Evolutionary conservation across 2,797 vertebrate genomes (phyloP).

Genomic region (Siniperca undulata): DNA sequence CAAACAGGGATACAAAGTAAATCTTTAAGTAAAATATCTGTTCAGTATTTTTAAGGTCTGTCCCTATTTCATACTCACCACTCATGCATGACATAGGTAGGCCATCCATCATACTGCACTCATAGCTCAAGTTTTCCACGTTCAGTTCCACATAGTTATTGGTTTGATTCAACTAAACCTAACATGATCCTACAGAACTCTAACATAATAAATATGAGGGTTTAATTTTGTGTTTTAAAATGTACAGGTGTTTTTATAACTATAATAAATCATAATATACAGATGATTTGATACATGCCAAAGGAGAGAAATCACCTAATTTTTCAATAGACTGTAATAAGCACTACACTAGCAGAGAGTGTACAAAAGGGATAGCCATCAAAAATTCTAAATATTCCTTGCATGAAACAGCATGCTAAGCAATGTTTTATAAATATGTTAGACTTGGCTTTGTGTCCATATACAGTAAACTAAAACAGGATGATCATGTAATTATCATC

Average conservation of each 20-base stretch:
- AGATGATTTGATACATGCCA: neutral
- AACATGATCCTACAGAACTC: neutral
- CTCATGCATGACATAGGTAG: neutral
- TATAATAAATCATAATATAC: neutral
- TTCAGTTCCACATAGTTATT: neutral
- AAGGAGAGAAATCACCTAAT: neutral
- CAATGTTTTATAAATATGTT: neutral
- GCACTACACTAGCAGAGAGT: neutral
- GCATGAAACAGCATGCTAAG: neutral
- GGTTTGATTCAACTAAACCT: neutral
- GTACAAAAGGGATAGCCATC: neutral
- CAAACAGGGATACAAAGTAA: slow-evolving; percentile 76
- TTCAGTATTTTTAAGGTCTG: neutral
- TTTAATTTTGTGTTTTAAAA: neutral
- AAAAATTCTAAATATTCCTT: neutral
- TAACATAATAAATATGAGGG: neutral
- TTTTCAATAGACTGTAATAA: neutral
- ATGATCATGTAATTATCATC: slow-evolving; percentile 1
- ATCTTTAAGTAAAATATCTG: neutral
- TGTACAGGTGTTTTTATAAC: neutral
- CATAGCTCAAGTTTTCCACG: neutral
- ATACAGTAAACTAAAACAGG: neutral
- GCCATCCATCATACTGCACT: neutral
- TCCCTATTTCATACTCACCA: neutral
- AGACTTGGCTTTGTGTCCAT: neutral